A percentile compares a stretch with the other conserved stretches of the same genome.
phyloP scores from a whole-genome alignment of 2,888 invertebrate genomes.

The Euplagia quadripunctaria region DNA sequence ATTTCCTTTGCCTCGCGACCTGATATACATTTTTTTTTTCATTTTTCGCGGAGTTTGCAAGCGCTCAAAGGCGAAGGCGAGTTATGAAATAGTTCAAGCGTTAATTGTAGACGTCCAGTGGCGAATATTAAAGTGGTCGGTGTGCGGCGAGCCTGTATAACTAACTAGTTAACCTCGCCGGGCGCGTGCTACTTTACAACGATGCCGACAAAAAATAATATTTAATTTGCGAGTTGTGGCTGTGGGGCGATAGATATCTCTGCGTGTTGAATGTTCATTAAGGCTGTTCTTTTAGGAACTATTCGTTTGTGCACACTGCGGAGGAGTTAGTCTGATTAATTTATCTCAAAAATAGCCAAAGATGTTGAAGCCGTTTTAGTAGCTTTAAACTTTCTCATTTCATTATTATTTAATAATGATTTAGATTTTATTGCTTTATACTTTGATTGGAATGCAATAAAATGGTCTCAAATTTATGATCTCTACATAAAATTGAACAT shows the following conservation, averaged over 20 bases:
- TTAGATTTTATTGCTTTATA: background rate
- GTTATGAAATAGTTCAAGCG: conserved; percentile 86
- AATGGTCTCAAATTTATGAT: background rate
- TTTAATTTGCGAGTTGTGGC: conserved; percentile 71
- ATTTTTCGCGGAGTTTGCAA: conserved; percentile 67
- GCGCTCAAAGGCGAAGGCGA: conserved; percentile 82
- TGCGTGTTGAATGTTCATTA: conserved; percentile 53
- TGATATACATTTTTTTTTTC: conserved; percentile 74
- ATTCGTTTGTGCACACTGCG: conserved; percentile 25
- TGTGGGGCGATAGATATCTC: conserved; percentile 53
- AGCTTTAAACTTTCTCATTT: no score
- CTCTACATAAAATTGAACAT: background rate
- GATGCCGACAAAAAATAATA: conserved; percentile 72
- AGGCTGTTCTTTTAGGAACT: conserved; percentile 29
- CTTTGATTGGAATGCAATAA: background rate
- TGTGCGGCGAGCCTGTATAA: conserved; percentile 68
- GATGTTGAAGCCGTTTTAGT: background rate
- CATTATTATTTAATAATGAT: background rate
- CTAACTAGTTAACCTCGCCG: conserved; percentile 79
- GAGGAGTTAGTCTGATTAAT: conserved; percentile 13
- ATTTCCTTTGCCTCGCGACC: conserved; percentile 69
- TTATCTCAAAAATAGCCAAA: conserved; percentile 14
- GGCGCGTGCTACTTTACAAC: conserved; percentile 61
- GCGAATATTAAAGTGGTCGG: conserved; percentile 84
- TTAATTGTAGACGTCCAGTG: conserved; percentile 85